Conservation (phyloP, 2,797 vertebrate genomes). For the Sternarchorhynchus goeldii region DNA sequence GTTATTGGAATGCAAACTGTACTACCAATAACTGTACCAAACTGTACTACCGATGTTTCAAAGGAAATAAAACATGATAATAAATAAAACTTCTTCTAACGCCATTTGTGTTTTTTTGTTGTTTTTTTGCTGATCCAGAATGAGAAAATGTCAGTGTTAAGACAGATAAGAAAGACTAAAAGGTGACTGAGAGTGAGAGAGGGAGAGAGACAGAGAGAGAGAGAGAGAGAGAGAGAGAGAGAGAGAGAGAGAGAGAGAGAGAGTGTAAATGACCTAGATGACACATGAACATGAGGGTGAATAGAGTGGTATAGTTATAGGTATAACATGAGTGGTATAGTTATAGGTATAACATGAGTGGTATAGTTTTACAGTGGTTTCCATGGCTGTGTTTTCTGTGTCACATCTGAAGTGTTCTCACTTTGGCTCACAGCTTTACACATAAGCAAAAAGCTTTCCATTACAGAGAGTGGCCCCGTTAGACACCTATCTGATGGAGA, state of each 20-base stretch:
- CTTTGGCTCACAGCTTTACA: slow-evolving; percentile 43
- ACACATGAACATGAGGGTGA: slow-evolving; percentile 29
- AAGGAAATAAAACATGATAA: slow-evolving; percentile 6
- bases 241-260: slow-evolving; percentile 25
- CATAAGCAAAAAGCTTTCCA: slow-evolving; percentile 59
- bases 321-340: too few relatives aligned
- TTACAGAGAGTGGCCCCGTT: slow-evolving; percentile 40
- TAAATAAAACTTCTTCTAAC: background rate
- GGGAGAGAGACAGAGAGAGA: background rate
- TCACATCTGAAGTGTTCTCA: slow-evolving; percentile 40
- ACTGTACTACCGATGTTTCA: background rate
- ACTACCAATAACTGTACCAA: too few relatives aligned
- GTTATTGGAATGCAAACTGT: background rate
- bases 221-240: too few relatives aligned
- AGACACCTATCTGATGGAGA: slow-evolving; percentile 60
- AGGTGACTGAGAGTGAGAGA: background rate
- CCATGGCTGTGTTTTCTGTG: slow-evolving; percentile 35
- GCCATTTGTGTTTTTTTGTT: background rate
- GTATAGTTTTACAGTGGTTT: slow-evolving; percentile 47
- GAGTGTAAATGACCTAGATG: slow-evolving; percentile 57
- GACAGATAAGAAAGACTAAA: slow-evolving; percentile 1
- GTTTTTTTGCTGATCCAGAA: slow-evolving; percentile 16
- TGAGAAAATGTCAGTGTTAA: slow-evolving; percentile 16
- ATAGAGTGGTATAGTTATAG: slow-evolving; percentile 26
- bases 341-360: slow-evolving; percentile 2